phyloP scores from a whole-genome alignment of 2,888 invertebrate species.

The Nyleta sp. region DNA sequence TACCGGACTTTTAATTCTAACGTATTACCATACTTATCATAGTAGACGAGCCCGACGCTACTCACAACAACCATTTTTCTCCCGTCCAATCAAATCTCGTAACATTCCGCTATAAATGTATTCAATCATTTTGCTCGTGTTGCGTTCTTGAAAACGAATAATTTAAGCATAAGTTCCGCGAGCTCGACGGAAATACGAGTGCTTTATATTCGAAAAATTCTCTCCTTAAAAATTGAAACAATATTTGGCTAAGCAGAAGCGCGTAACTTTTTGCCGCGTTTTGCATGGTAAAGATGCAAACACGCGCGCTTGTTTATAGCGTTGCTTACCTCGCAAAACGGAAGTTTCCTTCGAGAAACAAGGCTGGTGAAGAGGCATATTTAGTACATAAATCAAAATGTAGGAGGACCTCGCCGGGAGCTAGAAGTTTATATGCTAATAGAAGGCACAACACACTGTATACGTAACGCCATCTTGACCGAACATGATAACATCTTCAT shows the following conservation, averaged over 20 bases:
- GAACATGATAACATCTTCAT: constrained; percentile 72
- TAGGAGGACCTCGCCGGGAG: constrained; percentile 76
- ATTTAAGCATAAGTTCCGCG: constrained; percentile 54
- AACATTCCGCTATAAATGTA: constrained; percentile 29
- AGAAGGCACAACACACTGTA: constrained; percentile 78
- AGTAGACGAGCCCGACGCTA: constrained; percentile 65
- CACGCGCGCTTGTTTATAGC: constrained; percentile 60
- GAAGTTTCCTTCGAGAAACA: constrained; percentile 68
- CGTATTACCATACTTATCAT: constrained; percentile 79
- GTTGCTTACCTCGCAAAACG: constrained; percentile 64
- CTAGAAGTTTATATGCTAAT: constrained; percentile 81
- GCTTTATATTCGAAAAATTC: constrained; percentile 28
- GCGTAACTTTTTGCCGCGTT: constrained; percentile 55
- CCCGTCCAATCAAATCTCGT: constrained; percentile 51
- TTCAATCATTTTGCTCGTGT: constrained; percentile 28
- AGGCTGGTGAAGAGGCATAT: constrained; percentile 78
- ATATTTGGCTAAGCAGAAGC: constrained; percentile 48
- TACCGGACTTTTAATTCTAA: constrained; percentile 79
- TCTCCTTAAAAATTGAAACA: constrained; percentile 56
- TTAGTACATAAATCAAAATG: constrained; percentile 81
- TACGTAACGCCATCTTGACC: constrained; percentile 71
- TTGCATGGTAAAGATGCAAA: constrained; percentile 60
- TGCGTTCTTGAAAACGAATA: constrained; percentile 28
- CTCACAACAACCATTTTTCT: constrained; percentile 65
- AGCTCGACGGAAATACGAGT: constrained; percentile 36